Base-by-base conservation (phyloP, 2,888 invertebrate species). In the Drosophila trichaetosa region DNA sequence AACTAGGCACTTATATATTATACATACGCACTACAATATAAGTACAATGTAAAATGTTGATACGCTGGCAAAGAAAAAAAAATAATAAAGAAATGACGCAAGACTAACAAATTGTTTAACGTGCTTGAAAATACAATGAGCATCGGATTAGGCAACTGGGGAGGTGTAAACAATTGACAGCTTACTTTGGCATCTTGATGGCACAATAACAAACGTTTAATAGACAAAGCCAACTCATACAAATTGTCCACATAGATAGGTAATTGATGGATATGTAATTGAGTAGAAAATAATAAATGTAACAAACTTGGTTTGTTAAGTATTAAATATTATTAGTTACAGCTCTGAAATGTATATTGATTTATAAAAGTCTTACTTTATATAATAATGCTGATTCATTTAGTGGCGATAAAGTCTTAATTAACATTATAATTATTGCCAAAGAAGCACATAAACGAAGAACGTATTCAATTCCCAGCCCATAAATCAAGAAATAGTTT, bases 71-170 rank as follows among this genome's bases (percentile, higher is more conserved):
- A 54, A 42, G 21, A 21, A 40, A n/a, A 4, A n/a, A 13, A 13
- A 6, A 7, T 11, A 42, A 2, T 57, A 24, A 58, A 36, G 40
- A 78, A 46, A 60, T 78, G 79, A 66, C 59, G 64, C 59, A 65
- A 62, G 51, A 29, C 49, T 40, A 56, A 53, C 52, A 75, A 76
- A 76, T 70, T 77, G 62, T 76, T 70, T 57, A 57, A 60, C 59
- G 13, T 46, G 60, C 57, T 48, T 53, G 27, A 49, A 54, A 61
- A 67, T 21, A 73, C 54, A 59, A 52, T 48, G 40, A 11, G 8
- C 38, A 65, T 51, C 58, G 60, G 59, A 62, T 72, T 71, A 51
- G 36, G 51, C 21, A 54, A 13, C 33, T 11, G 29, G 8, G 27
- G 46, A 56, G 38, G 49, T 36, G 52, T 40, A n/a, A 36, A 13